Percentiles rank a stretch among this genome's conserved stretches.
Evolutionary conservation across 1,140 invertebrate species (phyloP).

Genomic region (Helicoverpa zea): DNA sequence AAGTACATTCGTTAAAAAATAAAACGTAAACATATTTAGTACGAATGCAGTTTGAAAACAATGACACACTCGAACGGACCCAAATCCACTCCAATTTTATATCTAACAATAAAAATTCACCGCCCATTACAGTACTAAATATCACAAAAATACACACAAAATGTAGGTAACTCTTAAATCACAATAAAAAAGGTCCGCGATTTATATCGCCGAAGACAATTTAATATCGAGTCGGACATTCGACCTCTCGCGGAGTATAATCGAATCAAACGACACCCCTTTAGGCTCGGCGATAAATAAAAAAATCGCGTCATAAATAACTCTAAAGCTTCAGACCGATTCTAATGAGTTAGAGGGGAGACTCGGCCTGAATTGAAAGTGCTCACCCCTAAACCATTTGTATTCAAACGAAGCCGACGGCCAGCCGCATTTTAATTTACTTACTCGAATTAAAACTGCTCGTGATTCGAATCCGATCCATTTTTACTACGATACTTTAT

Average conservation of each 20-base stretch:
- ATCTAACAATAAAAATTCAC: conserved; percentile 23
- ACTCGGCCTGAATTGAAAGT: conserved; percentile 74
- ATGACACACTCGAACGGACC: background rate
- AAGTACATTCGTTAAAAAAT: too few species aligned
- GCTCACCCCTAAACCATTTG: conserved; percentile 80
- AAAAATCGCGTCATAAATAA: conserved; percentile 73
- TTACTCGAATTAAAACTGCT: conserved; percentile 84
- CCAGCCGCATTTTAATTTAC: conserved; percentile 86
- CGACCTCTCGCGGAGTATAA: conserved; percentile 54
- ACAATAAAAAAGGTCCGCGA: conserved; percentile 50
- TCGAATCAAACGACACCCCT: conserved; percentile 64
- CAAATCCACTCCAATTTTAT: conserved; percentile 7
- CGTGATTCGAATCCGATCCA: conserved; percentile 81
- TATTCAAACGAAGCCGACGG: conserved; percentile 77
- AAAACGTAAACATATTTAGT: background rate
- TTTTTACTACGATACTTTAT: conserved; percentile 77
- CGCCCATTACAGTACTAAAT: conserved; percentile 13
- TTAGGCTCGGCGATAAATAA: conserved; percentile 70
- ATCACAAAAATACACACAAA: conserved; percentile 11
- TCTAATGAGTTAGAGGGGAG: conserved; percentile 74
- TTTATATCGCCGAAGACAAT: conserved; percentile 54
- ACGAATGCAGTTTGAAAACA: background rate
- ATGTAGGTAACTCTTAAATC: conserved; percentile 25
- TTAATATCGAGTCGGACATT: conserved; percentile 54
- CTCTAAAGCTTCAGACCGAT: conserved; percentile 60